Evolutionary conservation across 2,888 invertebrate species (phyloP), one percentile per base, ranked within the genome.

Genomic region (Aleiodes leptofemur): DNA sequence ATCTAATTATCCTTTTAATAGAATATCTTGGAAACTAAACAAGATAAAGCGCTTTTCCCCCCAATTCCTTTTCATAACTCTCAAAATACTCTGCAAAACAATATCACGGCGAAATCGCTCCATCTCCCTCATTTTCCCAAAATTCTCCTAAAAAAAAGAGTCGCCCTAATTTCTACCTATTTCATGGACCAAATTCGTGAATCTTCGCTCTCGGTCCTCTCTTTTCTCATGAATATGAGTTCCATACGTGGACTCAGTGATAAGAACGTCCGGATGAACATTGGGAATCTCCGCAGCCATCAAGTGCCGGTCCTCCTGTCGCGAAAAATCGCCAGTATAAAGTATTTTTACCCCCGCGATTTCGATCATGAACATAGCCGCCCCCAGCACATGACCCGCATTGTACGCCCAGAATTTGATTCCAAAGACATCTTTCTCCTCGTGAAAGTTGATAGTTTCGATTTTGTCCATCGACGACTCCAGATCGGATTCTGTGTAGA

Each of bases 331-430:
- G 0, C 99, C 99, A 0, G 99, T 99, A 88, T 99, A 99, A 13
- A 99, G 90, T 77, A 97, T 92, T 93, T 94, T 86, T 1, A 99
- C 98, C 13, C 99, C 99, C 43, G 99, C 99, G 69, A 99, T 99
- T 92, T 99, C 99, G 76, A 99, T 97, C 98, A 99, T 98, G 89
- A 99, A 99, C 99, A 99, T 99, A 72, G 99, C 99, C 0, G 99
- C 99, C 0, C 99, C 99, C 0, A 99, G 91, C 3, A 99, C 99
- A 90, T 99, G 99, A 0, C 99, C 99, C 0, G 99, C 99, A 88
- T 98, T 97, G 90, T 99, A 99, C 0, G 98, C 98, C 96, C 99
- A 99, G 91, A 99, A 99, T 84, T 97, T 94, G 0, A 99, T 94
- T 0, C 98, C 99, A 84, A 97, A 95, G 0, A 99, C 96, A 85